These are phyloP conservation scores for Rhagoletis pomonella DNA, from an alignment of 1,140 invertebrate genomes.

Conservation along the genomic window DNA sequence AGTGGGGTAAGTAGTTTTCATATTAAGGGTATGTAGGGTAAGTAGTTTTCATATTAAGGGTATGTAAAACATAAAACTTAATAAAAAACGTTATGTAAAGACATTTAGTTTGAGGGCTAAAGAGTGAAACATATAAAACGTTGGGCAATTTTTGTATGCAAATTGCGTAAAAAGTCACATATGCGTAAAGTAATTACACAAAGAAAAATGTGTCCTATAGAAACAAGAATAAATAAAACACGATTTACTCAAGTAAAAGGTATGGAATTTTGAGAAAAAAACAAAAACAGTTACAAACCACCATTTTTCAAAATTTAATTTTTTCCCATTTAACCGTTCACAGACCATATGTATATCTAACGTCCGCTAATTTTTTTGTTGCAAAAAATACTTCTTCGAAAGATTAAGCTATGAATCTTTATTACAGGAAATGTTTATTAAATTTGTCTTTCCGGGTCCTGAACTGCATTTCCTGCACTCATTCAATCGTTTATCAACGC, in stretches of 20 bases:
- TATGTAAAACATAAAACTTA: slow-evolving; percentile 36
- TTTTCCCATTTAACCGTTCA: no score
- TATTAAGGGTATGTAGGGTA: background rate
- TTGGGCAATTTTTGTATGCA: slow-evolving; percentile 19
- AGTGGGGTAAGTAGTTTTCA: background rate
- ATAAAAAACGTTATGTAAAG: no score
- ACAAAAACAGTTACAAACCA: no score
- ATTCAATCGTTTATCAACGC: background rate
- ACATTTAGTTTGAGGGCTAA: background rate
- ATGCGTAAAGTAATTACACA: background rate
- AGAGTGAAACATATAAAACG: background rate
- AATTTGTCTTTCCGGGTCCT: background rate
- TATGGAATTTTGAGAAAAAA: no score
- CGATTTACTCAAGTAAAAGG: no score
- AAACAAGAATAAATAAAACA: no score
- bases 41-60: background rate
- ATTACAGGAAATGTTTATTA: background rate
- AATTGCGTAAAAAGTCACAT: slow-evolving; percentile 36
- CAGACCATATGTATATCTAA: no score
- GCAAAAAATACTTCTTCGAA: no score
- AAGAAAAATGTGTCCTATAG: background rate
- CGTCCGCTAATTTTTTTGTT: background rate
- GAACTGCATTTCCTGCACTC: background rate
- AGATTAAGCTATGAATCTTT: background rate
- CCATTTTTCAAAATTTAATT: no score